phyloP scores from a whole-genome alignment of 64 coral and sea anemone genomes.

The Montipora capricornis region DNA sequence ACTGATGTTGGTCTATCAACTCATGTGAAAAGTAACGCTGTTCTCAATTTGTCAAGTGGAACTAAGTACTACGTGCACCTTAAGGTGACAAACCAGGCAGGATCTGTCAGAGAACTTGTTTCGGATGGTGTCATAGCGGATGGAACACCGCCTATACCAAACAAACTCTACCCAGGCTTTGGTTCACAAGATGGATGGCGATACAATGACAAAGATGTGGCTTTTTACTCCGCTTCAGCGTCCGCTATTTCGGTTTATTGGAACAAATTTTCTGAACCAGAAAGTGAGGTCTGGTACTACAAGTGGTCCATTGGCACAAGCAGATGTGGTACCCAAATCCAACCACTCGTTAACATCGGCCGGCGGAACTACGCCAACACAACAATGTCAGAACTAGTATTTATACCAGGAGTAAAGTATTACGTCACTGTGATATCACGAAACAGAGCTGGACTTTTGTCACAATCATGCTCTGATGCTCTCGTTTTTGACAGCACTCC shows the following conservation, averaged over 20 bases:
- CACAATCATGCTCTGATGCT: constrained; percentile 86
- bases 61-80: constrained; percentile 80
- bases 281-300: constrained; percentile 99
- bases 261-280: constrained; percentile 82
- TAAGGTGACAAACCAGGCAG: constrained; percentile 77
- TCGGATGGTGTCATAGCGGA: constrained; percentile 88
- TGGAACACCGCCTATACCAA: constrained; percentile 70
- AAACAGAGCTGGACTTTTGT: constrained; percentile 82
- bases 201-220: constrained; percentile 28
- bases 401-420: constrained; percentile 71
- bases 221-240: constrained; percentile 65
- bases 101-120: constrained; percentile 70
- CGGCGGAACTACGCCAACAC: constrained; percentile 68
- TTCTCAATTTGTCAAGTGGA: constrained; percentile 72
- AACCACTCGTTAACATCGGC: constrained; percentile 87
- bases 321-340: constrained; percentile 89
- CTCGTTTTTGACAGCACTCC: constrained; percentile 83
- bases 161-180: constrained; percentile 49
- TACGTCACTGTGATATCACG: constrained; percentile 77
- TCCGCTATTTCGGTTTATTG: constrained; percentile 65
- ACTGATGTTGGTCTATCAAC: constrained; percentile 82
- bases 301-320: constrained; percentile 93
- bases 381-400: constrained; percentile 45
- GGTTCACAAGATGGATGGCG: constrained; percentile 58
- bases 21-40: constrained; percentile 76